A percentile compares a stretch with the other conserved stretches of the same genome.
Conservation (phyloP, 2,888 invertebrate species). For the Dasypogon diadema region DNA sequence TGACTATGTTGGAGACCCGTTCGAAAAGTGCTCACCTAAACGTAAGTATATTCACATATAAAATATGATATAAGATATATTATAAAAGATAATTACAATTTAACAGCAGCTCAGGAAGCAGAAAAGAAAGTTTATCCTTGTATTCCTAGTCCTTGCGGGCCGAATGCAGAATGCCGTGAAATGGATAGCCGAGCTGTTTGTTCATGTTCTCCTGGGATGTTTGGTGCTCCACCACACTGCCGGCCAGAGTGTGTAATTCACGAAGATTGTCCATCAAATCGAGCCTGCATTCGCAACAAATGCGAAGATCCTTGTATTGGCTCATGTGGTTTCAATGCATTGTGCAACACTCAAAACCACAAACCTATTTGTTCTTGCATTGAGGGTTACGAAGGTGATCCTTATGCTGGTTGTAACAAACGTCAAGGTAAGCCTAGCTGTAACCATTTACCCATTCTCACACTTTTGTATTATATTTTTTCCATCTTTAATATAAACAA, state of each 20-base stretch:
- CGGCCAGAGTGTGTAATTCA: conserved; percentile 81
- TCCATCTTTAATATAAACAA: conserved; percentile 20
- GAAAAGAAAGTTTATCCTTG: conserved; percentile 73
- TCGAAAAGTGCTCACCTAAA: conserved; percentile 74
- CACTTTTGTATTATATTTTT: conserved; percentile 60
- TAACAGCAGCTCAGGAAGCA: conserved; percentile 68
- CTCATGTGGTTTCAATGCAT: conserved; percentile 79
- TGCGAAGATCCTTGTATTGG: conserved; percentile 82
- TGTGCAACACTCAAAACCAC: conserved; percentile 79
- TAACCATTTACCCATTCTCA: not conserved
- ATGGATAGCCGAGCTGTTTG: conserved; percentile 78
- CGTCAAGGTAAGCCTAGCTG: conserved; percentile 71
- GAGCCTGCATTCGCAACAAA: conserved; percentile 78
- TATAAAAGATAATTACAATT: conserved; percentile 6
- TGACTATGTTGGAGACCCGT: conserved; percentile 82
- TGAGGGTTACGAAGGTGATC: conserved; percentile 80
- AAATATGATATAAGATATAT: not conserved
- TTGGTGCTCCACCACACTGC: conserved; percentile 84
- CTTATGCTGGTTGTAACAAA: conserved; percentile 80
- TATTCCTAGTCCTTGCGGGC: conserved; percentile 80
- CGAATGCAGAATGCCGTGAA: conserved; percentile 81
- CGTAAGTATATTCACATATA: conserved; percentile 61
- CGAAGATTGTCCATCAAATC: conserved; percentile 79
- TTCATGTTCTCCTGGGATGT: conserved; percentile 79
- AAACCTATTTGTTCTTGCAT: conserved; percentile 80